Evolutionary conservation across 2,888 invertebrate genomes (phyloP).

Genomic region (Abscondita cerata): DNA sequence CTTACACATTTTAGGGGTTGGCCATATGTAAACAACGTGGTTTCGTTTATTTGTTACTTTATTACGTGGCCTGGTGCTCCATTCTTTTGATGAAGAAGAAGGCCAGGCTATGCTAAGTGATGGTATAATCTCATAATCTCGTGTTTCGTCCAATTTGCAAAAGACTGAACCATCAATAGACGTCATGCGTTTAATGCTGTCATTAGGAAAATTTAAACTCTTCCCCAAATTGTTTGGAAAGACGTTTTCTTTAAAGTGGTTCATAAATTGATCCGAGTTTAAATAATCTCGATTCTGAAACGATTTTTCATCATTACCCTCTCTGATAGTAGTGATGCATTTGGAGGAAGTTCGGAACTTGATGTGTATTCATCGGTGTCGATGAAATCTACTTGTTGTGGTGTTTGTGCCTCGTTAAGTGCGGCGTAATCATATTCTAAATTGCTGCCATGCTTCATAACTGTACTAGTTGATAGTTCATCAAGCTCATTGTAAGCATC

Average conservation of each 20-base stretch:
- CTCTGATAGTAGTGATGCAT: constrained; percentile 63
- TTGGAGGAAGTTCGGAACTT: constrained; percentile 61
- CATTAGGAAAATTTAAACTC: constrained; percentile 64
- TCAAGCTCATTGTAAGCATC: too few relatives aligned
- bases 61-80: constrained; percentile 67
- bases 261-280: constrained; percentile 72
- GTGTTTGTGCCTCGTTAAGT: constrained; percentile 66
- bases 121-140: constrained; percentile 73
- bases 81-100: constrained; percentile 71
- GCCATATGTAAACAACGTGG: constrained; percentile 68
- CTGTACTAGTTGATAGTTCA: too few relatives aligned
- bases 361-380: constrained; percentile 56
- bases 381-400: constrained; percentile 63
- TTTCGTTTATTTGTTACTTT: constrained; percentile 64
- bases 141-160: constrained; percentile 61
- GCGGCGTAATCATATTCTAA: constrained; percentile 70
- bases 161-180: constrained; percentile 73
- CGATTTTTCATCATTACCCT: too few relatives aligned
- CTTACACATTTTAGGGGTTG: constrained; percentile 69
- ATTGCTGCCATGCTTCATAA: too few relatives aligned
- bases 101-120: constrained; percentile 78
- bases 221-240: constrained; percentile 68
- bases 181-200: constrained; percentile 63
- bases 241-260: constrained; percentile 68
- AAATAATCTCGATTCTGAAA: constrained; percentile 66